Percentiles rank a stretch among this genome's conserved stretches.
These are phyloP conservation scores for Watsonalla binaria DNA, from an alignment of 2,888 invertebrate genomes.

Conservation along the genomic window DNA sequence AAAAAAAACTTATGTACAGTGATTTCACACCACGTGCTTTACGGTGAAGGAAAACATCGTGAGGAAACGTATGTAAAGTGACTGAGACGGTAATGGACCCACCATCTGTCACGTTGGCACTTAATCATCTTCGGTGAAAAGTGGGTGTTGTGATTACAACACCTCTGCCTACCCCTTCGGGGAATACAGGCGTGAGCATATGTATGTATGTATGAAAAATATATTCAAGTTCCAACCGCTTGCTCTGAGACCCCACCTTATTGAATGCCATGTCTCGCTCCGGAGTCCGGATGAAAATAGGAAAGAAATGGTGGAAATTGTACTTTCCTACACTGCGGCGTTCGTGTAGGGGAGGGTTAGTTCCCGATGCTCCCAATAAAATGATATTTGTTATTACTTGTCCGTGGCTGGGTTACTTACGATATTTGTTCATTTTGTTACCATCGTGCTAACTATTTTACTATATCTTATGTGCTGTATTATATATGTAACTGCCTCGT, in stretches of 20 bases:
- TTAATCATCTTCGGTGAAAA: too few relatives aligned
- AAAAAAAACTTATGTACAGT: too few relatives aligned
- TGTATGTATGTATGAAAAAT: too few relatives aligned
- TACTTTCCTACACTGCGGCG: slow-evolving; percentile 20
- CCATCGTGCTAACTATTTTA: neutral
- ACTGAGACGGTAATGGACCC: too few relatives aligned
- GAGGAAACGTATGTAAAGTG: too few relatives aligned
- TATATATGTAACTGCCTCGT: too few relatives aligned
- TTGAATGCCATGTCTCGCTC: neutral
- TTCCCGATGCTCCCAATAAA: slow-evolving; percentile 2
- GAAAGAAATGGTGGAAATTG: slow-evolving; percentile 22
- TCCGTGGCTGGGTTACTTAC: neutral
- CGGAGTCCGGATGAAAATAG: slow-evolving; percentile 20
- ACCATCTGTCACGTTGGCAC: too few relatives aligned
- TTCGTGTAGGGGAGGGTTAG: slow-evolving; percentile 7
- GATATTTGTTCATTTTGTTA: neutral
- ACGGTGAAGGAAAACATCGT: too few relatives aligned
- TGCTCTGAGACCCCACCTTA: slow-evolving; percentile 6
- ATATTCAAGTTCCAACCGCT: slow-evolving; percentile 2
- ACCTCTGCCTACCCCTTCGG: too few relatives aligned
- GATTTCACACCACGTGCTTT: too few relatives aligned
- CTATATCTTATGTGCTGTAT: neutral
- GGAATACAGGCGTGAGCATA: too few relatives aligned
- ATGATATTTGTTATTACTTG: slow-evolving; percentile 6
- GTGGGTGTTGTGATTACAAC: too few relatives aligned